Evolutionary conservation across 2,888 invertebrate genomes (phyloP).

Genomic region (Heliconius cydno): DNA sequence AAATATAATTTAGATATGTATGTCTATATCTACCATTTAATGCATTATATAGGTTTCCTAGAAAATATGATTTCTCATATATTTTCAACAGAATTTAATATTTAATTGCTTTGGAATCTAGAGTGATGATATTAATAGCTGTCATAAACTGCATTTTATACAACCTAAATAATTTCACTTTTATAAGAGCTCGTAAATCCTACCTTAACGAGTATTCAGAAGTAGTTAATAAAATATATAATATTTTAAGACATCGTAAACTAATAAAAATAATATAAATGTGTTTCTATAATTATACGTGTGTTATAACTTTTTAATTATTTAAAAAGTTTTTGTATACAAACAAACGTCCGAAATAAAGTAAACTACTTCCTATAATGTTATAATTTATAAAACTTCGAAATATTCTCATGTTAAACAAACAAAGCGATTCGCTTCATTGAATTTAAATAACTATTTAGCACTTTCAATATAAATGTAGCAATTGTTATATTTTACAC

Average conservation of each 20-base stretch:
- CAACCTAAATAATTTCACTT: slow-evolving; percentile 22
- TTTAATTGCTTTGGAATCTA: slow-evolving; percentile 16
- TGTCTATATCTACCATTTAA: background rate
- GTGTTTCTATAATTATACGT: background rate
- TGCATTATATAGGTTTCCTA: background rate
- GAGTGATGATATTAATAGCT: slow-evolving; percentile 1
- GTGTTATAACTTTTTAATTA: background rate
- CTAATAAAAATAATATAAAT: background rate
- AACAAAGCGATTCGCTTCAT: slow-evolving; percentile 3
- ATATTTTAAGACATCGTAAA: slow-evolving; percentile 24
- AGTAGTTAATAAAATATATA: slow-evolving; percentile 15
- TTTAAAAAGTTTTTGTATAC: background rate
- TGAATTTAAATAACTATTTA: slow-evolving; percentile 7
- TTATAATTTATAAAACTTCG: background rate
- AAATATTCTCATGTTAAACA: background rate
- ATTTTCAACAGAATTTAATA: background rate
- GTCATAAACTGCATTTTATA: slow-evolving; percentile 18
- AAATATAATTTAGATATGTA: too few species aligned
- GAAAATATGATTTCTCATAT: background rate
- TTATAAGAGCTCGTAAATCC: slow-evolving; percentile 19
- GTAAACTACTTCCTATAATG: background rate
- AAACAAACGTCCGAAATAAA: background rate
- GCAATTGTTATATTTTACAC: background rate
- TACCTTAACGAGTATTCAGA: slow-evolving; percentile 25
- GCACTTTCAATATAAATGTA: background rate